These are phyloP conservation scores for Sternarchorhynchus goeldii DNA, from an alignment of 2,797 vertebrate genomes.

Conservation along the genomic window DNA sequence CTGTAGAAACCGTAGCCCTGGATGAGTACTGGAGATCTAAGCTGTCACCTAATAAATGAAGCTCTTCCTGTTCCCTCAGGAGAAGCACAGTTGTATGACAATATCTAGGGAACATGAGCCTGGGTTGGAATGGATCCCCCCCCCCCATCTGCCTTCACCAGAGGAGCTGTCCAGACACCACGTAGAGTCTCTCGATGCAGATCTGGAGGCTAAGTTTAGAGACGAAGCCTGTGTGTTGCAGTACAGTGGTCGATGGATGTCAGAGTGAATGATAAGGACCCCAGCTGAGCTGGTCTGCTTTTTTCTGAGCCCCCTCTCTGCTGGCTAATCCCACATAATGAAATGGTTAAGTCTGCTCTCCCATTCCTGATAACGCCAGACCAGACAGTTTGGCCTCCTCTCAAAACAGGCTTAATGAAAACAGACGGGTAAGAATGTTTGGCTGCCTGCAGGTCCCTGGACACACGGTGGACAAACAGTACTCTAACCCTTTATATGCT, in stretches of 20 bases:
- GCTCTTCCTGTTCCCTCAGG: slow-evolving; percentile 21
- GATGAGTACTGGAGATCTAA: not conserved
- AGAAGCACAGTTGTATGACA: slow-evolving; percentile 14
- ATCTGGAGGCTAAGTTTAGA: slow-evolving; percentile 21
- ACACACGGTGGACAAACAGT: slow-evolving; percentile 26
- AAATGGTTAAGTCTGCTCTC: slow-evolving; percentile 51
- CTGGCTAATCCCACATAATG: slow-evolving; percentile 38
- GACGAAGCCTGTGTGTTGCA: not conserved
- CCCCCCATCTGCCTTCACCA: not conserved
- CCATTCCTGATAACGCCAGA: slow-evolving; percentile 51
- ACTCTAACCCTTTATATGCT: slow-evolving; percentile 15
- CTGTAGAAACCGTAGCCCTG: not conserved
- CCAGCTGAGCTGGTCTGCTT: not conserved
- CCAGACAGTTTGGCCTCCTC: slow-evolving; percentile 50
- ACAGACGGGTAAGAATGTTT: slow-evolving; percentile 49
- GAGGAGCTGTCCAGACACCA: slow-evolving; percentile 16
- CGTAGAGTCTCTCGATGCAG: not conserved
- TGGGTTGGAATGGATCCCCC: not conserved
- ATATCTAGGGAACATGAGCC: slow-evolving; percentile 25
- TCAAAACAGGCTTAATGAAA: slow-evolving; percentile 52
- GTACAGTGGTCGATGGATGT: not conserved
- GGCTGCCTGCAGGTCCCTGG: slow-evolving; percentile 37
- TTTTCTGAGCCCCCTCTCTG: slow-evolving; percentile 3
- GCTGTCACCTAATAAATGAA: slow-evolving; percentile 5
- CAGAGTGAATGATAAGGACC: not conserved